Base-by-base conservation (phyloP, 2,888 invertebrate genomes). In the Heliconius erato region DNA sequence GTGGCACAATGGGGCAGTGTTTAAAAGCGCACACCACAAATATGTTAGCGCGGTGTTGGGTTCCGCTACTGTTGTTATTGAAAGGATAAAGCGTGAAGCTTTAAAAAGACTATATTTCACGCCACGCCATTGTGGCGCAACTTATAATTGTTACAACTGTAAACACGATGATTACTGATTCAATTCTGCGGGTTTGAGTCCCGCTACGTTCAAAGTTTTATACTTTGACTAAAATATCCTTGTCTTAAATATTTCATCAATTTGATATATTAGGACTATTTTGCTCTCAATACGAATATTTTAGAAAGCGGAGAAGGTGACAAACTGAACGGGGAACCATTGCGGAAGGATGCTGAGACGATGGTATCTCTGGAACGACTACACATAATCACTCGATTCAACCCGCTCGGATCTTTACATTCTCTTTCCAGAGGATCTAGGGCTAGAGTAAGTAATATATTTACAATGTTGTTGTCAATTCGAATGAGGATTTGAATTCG, bases 321-420 rank as follows among this genome's bases (percentile, higher is more conserved):
- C 85, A 97, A 97, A 89, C 88, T 97, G 74, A 97, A 97, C 28
- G 91, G 91, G 0, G 97, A 97, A 87, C 97, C 97, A 0, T 93
- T 97, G 74, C 96, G 96, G 49, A 97, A 97, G 88, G 97, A 97
- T 87, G 97, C 97, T 74, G 96, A 97, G 79, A 97, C 97, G 0
- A 97, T 97, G 95, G 97, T 97, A 89, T 98, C 97, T 69, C 92
- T 97, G 84, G 98, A 98, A 91, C 94, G 98, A 71, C 91, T 98
- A 74, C 97, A 97, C 89, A 96, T 98, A 87, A 97, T 98, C 94
- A 97, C 97, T 7, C 96, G 98, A 87, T 98, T 97, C 91, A 98
- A 98, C 90, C 98, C 97, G 86, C 96, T 98, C 82, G 98, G 98
- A 74, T 98, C 98, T 54, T 92, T 98, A 76, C 97, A 97, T 85